Evolutionary conservation across 2,888 invertebrate species (phyloP).

Genomic region (Pristionchus entomophagus): DNA sequence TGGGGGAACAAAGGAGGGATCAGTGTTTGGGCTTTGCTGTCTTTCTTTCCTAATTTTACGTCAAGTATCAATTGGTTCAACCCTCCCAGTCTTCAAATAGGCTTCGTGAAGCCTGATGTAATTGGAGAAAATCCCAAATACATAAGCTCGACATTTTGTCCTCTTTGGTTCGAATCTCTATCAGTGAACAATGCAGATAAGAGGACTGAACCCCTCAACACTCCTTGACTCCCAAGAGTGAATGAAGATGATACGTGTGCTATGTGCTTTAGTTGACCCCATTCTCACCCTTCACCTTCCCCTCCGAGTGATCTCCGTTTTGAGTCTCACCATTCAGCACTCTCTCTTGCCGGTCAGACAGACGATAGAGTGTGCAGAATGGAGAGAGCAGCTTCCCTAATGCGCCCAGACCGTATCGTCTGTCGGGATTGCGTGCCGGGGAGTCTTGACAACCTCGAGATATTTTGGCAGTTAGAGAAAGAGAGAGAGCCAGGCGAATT

Average conservation of each 20-base stretch:
- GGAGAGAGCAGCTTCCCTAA: not conserved
- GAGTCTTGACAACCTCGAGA: not conserved
- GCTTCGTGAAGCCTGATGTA: no score
- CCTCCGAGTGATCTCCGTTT: not conserved
- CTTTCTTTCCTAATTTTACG: no score
- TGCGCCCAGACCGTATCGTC: not conserved
- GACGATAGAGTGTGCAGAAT: no score
- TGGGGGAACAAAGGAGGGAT: not conserved
- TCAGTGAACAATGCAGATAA: no score
- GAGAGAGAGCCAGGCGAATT: not conserved
- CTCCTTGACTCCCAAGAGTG: conserved; percentile 1
- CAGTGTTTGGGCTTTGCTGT: not conserved
- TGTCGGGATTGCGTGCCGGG: conserved; percentile 23
- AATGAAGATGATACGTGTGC: not conserved
- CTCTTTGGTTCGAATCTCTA: no score
- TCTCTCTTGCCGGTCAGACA: no score
- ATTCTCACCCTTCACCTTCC: conserved; percentile 11
- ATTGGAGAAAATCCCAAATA: no score
- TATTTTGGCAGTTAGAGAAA: not conserved
- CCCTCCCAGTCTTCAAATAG: no score
- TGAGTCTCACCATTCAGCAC: no score
- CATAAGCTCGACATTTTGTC: no score
- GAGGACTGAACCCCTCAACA: no score
- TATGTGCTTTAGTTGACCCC: not conserved
- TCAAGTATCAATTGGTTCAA: no score